Evolutionary conservation across 2,797 vertebrate species (phyloP), one percentile per base, ranked within the genome.

Genomic region (Australoheros facetus): DNA sequence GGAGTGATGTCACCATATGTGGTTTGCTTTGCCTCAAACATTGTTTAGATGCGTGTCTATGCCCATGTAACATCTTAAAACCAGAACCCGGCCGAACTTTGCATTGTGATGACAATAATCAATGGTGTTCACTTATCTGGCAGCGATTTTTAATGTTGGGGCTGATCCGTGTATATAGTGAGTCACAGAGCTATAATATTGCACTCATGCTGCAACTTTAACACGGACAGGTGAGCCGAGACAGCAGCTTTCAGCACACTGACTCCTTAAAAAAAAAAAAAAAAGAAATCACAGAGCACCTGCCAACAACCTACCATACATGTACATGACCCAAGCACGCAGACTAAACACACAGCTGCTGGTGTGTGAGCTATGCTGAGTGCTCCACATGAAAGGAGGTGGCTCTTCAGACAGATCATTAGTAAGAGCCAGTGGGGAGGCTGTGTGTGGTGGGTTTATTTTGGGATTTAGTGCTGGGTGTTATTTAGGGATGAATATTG

Each of bases 401-500:
- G 92, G 89, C 75, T 84, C 74, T 69, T 89, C 89, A 91, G 85
- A 88, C 75, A 8, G 87, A 85, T 85, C 83, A 75, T 88, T 88
- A 90, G 78, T 78, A 72, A 82, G 76, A 84, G 71, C 59, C 28
- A 5, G 72, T 80, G 70, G 64, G 81, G 74, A 72, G 74, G 79
- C 80, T 80, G 78, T 80, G 81, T 81, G 82, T 86, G 89, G 83
- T 12, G 74, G 83, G 81, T 81, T 92, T 92, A 93, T 92, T 92
- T 87, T 77, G 54, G 86, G 91, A 85, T 91, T 78, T 34, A 42
- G 74, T 79, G 87, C 89, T 81, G 81, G 71, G 87, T 78, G 86
- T 90, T 91, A 92, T 93, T 93, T 91, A 84, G 75, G 86, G 88
- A 88, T 83, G 77, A 87, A 84, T 76, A 90, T 80, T 89, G 79